These are phyloP conservation scores for Tylochromis polylepis DNA, from an alignment of 2,113 vertebrate species.

Conservation along the genomic window DNA sequence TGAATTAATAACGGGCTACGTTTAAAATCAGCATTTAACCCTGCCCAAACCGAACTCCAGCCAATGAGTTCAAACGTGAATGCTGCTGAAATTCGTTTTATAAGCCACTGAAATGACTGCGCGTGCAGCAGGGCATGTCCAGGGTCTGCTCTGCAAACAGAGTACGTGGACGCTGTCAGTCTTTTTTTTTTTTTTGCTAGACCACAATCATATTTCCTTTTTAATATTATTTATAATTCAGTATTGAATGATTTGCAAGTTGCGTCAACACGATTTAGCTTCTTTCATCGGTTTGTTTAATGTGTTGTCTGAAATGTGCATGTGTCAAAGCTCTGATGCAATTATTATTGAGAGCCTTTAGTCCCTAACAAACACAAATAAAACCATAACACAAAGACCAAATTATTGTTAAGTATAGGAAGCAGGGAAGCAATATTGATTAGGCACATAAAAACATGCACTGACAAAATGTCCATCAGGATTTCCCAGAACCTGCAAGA, in stretches of 20 bases:
- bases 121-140: background rate
- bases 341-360: background rate
- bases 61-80: too few species aligned
- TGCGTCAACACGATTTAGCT: background rate
- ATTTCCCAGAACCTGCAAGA: background rate
- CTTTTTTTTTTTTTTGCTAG: background rate
- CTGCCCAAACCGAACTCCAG: background rate
- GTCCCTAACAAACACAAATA: background rate
- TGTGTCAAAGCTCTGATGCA: background rate
- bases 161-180: background rate
- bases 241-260: rapidly evolving
- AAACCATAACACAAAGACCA: background rate
- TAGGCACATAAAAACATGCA: background rate
- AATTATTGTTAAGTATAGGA: background rate
- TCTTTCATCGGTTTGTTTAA: background rate
- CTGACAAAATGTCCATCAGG: too few species aligned
- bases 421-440: background rate
- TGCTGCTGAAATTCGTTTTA: background rate
- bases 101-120: background rate
- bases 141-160: background rate
- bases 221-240: background rate
- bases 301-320: background rate
- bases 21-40: background rate
- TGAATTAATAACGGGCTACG: background rate
- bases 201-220: rapidly evolving